Conservation (phyloP, 1,140 invertebrate genomes). For the Schlechtendalia chinensis region DNA sequence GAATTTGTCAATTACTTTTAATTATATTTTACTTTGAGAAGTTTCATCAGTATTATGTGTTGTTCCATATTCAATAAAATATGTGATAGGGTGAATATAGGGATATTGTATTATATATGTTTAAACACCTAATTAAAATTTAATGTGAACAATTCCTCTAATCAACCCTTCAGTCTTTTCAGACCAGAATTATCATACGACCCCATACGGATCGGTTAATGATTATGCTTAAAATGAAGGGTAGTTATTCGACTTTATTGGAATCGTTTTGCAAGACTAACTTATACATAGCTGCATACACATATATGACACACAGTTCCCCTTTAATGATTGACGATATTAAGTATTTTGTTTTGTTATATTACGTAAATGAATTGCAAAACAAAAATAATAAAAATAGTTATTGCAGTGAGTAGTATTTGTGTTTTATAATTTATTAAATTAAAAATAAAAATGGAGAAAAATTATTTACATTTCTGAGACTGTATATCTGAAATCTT, state of each 20-base stretch:
- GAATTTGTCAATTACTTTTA: background rate
- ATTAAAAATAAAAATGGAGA: background rate
- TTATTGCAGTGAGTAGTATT: background rate
- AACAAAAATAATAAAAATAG: background rate
- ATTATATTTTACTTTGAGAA: too few species aligned
- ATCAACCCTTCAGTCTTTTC: conserved; percentile 2
- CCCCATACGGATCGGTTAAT: background rate
- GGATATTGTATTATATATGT: background rate
- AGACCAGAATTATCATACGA: background rate
- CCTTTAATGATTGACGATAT: background rate
- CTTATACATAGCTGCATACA: too few species aligned
- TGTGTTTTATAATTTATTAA: background rate
- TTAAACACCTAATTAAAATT: background rate
- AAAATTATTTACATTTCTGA: too few species aligned
- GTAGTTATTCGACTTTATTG: background rate
- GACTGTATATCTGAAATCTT: too few species aligned
- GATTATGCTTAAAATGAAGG: conserved; percentile 11
- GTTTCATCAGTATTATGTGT: background rate
- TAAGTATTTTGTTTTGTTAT: background rate
- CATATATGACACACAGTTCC: background rate
- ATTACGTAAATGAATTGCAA: background rate
- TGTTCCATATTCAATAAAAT: background rate
- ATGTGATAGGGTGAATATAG: background rate
- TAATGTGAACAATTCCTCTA: conserved; percentile 17
- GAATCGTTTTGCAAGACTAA: background rate